phyloP scores from a whole-genome alignment of 2,113 vertebrate species.

The Anthoscopus minutus region DNA sequence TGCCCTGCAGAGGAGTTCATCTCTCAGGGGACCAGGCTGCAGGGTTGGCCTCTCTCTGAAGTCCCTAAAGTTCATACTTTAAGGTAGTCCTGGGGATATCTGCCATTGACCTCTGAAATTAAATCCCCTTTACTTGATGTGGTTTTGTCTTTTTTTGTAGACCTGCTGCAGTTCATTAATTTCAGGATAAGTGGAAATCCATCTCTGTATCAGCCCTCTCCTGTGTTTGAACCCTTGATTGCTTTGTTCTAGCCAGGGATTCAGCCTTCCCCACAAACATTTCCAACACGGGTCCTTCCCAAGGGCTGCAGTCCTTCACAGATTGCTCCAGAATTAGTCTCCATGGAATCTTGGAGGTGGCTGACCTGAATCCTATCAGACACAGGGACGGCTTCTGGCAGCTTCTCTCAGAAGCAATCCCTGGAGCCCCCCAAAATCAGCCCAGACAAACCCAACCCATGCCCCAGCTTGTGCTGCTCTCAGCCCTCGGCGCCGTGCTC shows the following conservation, averaged over 20 bases:
- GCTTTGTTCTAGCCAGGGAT: neutral
- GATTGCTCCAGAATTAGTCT: neutral
- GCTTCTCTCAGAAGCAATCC: neutral
- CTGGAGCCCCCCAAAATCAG: neutral
- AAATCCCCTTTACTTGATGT: neutral
- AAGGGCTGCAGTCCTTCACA: neutral
- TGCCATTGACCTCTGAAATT: neutral
- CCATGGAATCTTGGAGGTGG: rapidly evolving
- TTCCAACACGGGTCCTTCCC: rapidly evolving
- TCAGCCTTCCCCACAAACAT: neutral
- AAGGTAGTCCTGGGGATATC: neutral
- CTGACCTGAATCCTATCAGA: neutral
- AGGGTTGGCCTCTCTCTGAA: neutral
- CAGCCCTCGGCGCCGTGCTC: neutral
- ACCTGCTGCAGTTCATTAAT: neutral
- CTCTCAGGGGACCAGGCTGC: neutral
- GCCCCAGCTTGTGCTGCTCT: neutral
- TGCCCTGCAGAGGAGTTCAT: neutral
- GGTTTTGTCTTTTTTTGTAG: neutral
- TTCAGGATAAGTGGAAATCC: neutral
- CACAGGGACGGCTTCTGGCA: neutral
- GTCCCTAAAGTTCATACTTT: neutral
- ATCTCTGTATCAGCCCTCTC: neutral
- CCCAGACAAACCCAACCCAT: neutral
- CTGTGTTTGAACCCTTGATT: neutral